Evolutionary conservation across 1,140 invertebrate species (phyloP).

Genomic region (Cydia strobilella): DNA sequence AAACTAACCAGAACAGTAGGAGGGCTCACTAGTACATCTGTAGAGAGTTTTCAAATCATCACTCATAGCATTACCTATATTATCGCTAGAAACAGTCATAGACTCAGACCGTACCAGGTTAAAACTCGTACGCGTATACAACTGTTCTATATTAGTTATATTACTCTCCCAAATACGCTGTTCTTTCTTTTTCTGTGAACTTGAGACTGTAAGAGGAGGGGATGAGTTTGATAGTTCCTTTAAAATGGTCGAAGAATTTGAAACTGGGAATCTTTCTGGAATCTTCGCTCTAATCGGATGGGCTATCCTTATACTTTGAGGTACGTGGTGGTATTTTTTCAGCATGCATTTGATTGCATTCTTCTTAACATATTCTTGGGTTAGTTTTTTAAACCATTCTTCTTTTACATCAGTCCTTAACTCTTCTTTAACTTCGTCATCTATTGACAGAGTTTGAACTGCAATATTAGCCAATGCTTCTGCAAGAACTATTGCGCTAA

Average conservation of each 20-base stretch:
- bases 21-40: conserved; percentile 56
- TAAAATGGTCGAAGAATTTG: conserved; percentile 34
- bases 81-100: conserved; percentile 35
- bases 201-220: conserved; percentile 46
- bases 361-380: neutral
- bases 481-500: neutral
- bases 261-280: neutral
- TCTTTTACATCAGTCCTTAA: neutral
- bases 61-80: conserved; percentile 36
- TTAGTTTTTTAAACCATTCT: neutral
- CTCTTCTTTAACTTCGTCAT: neutral
- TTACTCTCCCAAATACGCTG: neutral
- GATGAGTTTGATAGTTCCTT: conserved; percentile 45
- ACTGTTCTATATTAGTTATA: neutral
- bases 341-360: conserved; percentile 12
- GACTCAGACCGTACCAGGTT: conserved; percentile 42
- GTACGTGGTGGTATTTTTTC: neutral
- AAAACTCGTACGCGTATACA: neutral
- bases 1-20: conserved; percentile 59
- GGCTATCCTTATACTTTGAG: neutral
- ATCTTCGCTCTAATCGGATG: neutral
- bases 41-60: conserved; percentile 63
- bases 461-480: neutral
- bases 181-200: conserved; percentile 39
- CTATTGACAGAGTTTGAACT: neutral